Evolutionary conservation across 2,113 vertebrate genomes (phyloP).

Genomic region (Tyrannus savana): DNA sequence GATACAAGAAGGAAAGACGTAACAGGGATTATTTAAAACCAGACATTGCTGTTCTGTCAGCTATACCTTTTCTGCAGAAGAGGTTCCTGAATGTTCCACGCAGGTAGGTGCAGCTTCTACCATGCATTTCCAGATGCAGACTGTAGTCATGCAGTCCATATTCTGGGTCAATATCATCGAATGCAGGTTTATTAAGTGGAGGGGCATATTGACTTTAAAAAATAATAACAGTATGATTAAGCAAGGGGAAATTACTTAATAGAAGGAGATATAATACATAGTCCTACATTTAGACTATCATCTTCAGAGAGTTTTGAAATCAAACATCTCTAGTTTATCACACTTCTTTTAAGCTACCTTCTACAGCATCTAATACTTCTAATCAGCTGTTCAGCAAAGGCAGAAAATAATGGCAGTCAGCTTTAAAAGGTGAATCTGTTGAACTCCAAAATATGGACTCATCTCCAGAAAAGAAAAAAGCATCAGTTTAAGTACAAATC

Average conservation of each 20-base stretch:
- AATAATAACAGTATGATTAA: not conserved
- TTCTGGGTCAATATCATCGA: slow-evolving; percentile 83
- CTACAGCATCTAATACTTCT: not conserved
- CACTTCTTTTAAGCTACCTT: not conserved
- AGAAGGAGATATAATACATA: not conserved
- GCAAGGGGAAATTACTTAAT: not conserved
- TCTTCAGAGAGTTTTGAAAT: not conserved
- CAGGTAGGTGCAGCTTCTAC: slow-evolving; percentile 72
- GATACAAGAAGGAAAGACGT: not conserved
- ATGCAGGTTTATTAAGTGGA: slow-evolving; percentile 50
- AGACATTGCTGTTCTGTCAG: not conserved
- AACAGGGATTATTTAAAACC: not conserved
- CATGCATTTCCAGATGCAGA: slow-evolving; percentile 84
- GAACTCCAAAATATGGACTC: not conserved
- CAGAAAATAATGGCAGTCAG: not conserved
- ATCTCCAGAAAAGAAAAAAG: not conserved
- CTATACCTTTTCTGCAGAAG: slow-evolving; percentile 84
- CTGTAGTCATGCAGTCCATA: slow-evolving; percentile 86
- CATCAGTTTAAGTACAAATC: not conserved
- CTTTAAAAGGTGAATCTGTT: not conserved
- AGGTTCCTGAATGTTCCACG: slow-evolving; percentile 80
- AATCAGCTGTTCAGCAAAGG: not conserved
- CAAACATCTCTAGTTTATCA: not conserved
- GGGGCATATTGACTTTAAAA: slow-evolving; percentile 72
- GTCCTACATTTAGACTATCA: not conserved